phyloP scores from a whole-genome alignment of 2,113 vertebrate species.

The Xyliphius kryptos region DNA sequence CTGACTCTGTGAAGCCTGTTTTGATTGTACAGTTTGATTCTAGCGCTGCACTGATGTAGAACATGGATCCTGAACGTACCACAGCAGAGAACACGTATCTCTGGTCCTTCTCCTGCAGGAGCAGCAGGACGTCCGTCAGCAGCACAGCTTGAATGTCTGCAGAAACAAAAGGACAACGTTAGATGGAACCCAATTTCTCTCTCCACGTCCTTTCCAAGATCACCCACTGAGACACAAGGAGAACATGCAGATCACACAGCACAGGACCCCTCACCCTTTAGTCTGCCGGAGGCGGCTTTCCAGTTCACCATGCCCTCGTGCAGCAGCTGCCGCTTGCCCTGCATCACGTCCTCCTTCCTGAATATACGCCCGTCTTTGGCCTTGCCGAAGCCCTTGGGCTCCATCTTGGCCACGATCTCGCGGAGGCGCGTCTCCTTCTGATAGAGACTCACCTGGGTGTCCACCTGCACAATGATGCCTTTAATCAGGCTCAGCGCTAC shows the following conservation, averaged over 20 bases:
- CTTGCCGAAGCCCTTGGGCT: conserved; percentile 78
- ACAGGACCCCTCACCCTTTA: conserved; percentile 34
- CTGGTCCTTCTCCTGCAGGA: conserved; percentile 96
- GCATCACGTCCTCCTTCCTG: conserved; percentile 77
- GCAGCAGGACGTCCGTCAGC: conserved; percentile 80
- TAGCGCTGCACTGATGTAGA: too few relatives aligned
- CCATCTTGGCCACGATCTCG: conserved; percentile 80
- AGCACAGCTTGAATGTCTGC: conserved; percentile 87
- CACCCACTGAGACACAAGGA: too few relatives aligned
- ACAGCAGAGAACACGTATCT: conserved; percentile 83
- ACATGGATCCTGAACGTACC: conserved; percentile 63
- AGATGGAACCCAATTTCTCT: neutral
- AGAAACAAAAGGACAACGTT: neutral
- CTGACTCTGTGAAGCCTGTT: too few relatives aligned
- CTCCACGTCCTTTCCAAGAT: too few relatives aligned
- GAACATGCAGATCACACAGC: neutral
- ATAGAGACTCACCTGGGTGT: conserved; percentile 73
- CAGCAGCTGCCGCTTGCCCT: conserved; percentile 62
- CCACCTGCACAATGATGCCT: conserved; percentile 79
- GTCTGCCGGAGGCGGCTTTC: conserved; percentile 80
- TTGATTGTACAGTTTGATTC: too few relatives aligned
- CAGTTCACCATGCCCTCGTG: conserved; percentile 81
- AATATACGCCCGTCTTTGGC: conserved; percentile 82
- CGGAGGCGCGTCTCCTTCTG: conserved; percentile 79
- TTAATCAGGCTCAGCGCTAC: conserved; percentile 78